Evolutionary conservation across 2,113 vertebrate species (phyloP), one percentile per base, ranked within the genome.

Genomic region (Cavia aperea): DNA sequence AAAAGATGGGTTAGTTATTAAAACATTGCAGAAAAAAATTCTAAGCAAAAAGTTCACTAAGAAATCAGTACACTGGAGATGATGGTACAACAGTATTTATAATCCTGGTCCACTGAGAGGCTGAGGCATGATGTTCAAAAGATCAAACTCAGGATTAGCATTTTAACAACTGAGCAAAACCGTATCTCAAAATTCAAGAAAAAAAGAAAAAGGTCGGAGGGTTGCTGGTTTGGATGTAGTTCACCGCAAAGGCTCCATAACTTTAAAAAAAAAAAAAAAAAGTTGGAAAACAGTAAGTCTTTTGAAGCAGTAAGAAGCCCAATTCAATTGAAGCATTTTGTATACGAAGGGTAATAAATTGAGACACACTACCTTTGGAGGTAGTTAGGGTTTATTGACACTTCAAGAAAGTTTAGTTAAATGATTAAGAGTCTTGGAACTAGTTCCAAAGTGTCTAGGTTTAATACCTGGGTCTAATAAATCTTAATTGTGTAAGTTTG

Each of bases 371-470:
- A 29, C 54, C 51, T 91, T 84, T 56, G 31, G 46, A 79, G 39
- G 18, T 46, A 43, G 51, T 56, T 77, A 75, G 43, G 33, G 23
- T 89, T 91, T 85, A 60, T 33, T 90, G 82, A 63, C 29, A 88
- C 36, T 89, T 9, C 49, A 33, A 89, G 46, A 13, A 93, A 95
- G 43, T 88, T 91, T 87, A 94, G 16, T n/a, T 83, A 81, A 90
- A 60, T 72, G 18, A 39, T 82, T 66, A 54, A 88, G 33, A 83
- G 43, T 91, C 49, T 68, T 43, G 70, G 70, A 77, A 13, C 60
- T 90, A 60, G 39, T 43, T 15, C 51, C 29, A 85, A 9, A 87
- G 81, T 72, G 39, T 26, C 86, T 86, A 63, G 19, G 9, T 88
- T 88, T 81, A 65, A 94, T 60, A 72, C 81, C 10, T 94, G 33